Conservation (phyloP, 2,113 vertebrate species). For the Muscicapa adusta region DNA sequence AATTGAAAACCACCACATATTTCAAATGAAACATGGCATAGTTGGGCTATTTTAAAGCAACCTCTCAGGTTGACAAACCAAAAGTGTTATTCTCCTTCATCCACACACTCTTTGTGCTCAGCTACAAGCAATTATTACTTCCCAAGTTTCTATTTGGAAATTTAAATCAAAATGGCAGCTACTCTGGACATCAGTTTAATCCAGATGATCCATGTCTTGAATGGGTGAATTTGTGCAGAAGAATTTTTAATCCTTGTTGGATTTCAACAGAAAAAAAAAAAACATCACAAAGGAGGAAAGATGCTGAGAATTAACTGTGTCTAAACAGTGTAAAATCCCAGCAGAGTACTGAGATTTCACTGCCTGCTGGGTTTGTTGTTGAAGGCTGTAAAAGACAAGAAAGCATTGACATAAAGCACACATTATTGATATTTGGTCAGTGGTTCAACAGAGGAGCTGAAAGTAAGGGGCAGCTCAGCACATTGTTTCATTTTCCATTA, state of each 20-base stretch:
- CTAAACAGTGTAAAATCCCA: not conserved
- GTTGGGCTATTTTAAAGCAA: not conserved
- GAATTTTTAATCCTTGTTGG: not conserved
- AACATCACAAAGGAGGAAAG: not conserved
- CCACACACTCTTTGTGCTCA: not conserved
- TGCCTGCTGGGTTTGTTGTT: slow-evolving; percentile 3
- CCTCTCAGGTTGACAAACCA: not conserved
- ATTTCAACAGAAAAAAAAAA: not conserved
- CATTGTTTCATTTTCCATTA: not conserved
- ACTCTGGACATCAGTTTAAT: not conserved
- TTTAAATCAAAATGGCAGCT: not conserved
- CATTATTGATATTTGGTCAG: not conserved
- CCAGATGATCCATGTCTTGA: not conserved
- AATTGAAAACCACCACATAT: not conserved
- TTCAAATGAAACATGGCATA: not conserved
- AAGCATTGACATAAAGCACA: not conserved
- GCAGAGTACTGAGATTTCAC: not conserved
- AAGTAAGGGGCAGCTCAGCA: not conserved
- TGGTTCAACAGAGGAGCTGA: not conserved
- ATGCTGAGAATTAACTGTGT: not conserved
- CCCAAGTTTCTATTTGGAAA: not conserved
- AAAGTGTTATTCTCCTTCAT: not conserved
- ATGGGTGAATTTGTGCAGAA: not conserved
- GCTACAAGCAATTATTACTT: not conserved
- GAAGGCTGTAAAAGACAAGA: not conserved